Base-by-base conservation (phyloP, 2,797 vertebrate species). In the Pachyuromys duprasi region DNA sequence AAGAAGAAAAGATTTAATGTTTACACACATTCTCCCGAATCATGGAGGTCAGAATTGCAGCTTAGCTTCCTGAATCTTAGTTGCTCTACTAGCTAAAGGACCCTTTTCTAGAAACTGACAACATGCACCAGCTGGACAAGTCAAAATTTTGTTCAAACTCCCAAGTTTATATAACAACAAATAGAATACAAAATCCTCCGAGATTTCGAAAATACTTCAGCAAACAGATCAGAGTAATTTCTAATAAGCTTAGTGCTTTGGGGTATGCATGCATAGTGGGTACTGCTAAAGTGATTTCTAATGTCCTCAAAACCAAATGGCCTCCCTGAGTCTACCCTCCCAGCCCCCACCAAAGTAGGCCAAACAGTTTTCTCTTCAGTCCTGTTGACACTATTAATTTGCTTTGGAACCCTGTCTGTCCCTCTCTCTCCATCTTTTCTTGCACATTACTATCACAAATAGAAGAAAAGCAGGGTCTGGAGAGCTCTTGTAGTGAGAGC, bases 341-440 rank as follows among this genome's bases (percentile, higher is more conserved):
- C 94, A 11, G 17, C 62, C 22, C 39, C 63, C 17, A 3, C 82
- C 98, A 96, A 97, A 98, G 96, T 91, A 98, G 95, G 86, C 96
- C 97, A 95, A 97, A 97, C 95, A 97, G 96, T 98, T 97, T 95
- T 98, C 97, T 91, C 95, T 98, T 98, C 62, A 91, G 97, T 95
- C 93, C 97, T 98, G 98, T 98, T 99, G 98, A 98, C 98, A 98
- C 98, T 98, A 98, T 98, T 99, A 98, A 99, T 98, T 98, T 98
- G 97, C 97, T 98, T 97, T 97, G 97, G 97, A 98, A 98, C 98
- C 98, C 98, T 97, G 97, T 62, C 96, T 91, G 97, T 55, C 94
- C 94, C 86, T 87, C 97, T 96, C 94, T 36, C 65, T 26, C 49
- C 87, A 24, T 20, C 53, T 74, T 62, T 70, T 92, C 75, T 53